These are phyloP conservation scores for Kryptopterus vitreolus DNA, from an alignment of 2,797 vertebrate genomes.

Conservation along the genomic window DNA sequence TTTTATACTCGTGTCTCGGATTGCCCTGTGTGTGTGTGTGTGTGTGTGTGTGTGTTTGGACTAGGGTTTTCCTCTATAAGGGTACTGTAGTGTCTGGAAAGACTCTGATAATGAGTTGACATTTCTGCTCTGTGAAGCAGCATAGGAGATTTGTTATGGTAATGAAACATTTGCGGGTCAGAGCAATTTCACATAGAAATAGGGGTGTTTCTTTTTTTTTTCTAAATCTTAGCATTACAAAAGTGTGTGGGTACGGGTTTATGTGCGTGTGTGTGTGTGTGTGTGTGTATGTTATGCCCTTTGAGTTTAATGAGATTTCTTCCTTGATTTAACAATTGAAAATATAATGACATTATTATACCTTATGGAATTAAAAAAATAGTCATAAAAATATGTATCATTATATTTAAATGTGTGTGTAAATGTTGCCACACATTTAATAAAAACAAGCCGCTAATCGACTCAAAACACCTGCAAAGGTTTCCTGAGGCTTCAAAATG, in stretches of 20 bases:
- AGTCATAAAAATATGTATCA: background rate
- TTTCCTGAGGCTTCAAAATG: too few relatives aligned
- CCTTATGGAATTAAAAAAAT: background rate
- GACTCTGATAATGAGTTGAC: slow-evolving; percentile 58
- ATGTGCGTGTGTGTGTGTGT: slow-evolving; percentile 3
- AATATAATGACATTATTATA: background rate
- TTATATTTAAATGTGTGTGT: too few relatives aligned
- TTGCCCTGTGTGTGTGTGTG: background rate
- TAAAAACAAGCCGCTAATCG: too few relatives aligned
- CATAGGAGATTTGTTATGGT: slow-evolving; percentile 54
- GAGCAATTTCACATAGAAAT: slow-evolving; percentile 23
- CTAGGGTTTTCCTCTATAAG: background rate
- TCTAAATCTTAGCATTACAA: slow-evolving; percentile 19
- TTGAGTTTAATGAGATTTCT: slow-evolving; percentile 30
- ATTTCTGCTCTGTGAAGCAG: slow-evolving; percentile 49
- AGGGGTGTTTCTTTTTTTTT: slow-evolving; percentile 3
- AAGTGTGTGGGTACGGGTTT: background rate
- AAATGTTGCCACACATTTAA: too few relatives aligned
- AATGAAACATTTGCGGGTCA: slow-evolving; percentile 41
- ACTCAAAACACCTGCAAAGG: too few relatives aligned
- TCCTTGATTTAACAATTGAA: slow-evolving; percentile 22
- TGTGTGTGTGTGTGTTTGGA: background rate
- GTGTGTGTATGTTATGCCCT: slow-evolving; percentile 18
- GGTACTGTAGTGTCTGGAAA: slow-evolving; percentile 26
- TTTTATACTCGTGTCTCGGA: background rate